phyloP scores from a whole-genome alignment of 2,888 invertebrate genomes.

The Mechanitis mazaeus region DNA sequence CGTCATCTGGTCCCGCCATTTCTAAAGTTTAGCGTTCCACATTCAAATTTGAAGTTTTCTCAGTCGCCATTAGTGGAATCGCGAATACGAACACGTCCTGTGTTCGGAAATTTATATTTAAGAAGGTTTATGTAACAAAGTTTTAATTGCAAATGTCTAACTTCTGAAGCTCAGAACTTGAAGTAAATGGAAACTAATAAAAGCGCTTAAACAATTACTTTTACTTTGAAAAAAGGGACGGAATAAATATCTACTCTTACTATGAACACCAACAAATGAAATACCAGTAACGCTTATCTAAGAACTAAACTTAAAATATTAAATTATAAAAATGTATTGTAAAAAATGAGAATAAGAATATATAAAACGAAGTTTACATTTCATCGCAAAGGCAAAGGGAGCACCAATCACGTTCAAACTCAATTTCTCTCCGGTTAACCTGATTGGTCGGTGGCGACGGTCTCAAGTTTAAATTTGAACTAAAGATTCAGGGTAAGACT shows the following conservation, averaged over 20 bases:
- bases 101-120: constrained; percentile 28
- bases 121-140: constrained; percentile 24
- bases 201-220: constrained; percentile 4
- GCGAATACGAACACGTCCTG: constrained; percentile 28
- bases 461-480: constrained; percentile 18
- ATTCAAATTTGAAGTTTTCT: constrained; percentile 59
- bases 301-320: not conserved
- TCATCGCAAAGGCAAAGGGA: constrained; percentile 6
- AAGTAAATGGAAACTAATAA: constrained; percentile 6
- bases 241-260: not conserved
- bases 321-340: not conserved
- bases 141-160: constrained; percentile 23
- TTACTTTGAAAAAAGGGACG: not conserved
- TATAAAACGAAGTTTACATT: constrained; percentile 7
- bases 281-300: no score
- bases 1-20: constrained; percentile 42
- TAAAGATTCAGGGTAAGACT: constrained; percentile 20
- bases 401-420: constrained; percentile 17
- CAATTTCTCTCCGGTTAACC: constrained; percentile 13
- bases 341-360: constrained; percentile 3
- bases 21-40: constrained; percentile 52
- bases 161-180: constrained; percentile 1
- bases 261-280: no score
- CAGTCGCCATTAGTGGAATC: constrained; percentile 39
- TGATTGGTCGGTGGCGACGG: constrained; percentile 13